phyloP scores from a whole-genome alignment of 1,140 invertebrate species.

The Colletes latitarsis region DNA sequence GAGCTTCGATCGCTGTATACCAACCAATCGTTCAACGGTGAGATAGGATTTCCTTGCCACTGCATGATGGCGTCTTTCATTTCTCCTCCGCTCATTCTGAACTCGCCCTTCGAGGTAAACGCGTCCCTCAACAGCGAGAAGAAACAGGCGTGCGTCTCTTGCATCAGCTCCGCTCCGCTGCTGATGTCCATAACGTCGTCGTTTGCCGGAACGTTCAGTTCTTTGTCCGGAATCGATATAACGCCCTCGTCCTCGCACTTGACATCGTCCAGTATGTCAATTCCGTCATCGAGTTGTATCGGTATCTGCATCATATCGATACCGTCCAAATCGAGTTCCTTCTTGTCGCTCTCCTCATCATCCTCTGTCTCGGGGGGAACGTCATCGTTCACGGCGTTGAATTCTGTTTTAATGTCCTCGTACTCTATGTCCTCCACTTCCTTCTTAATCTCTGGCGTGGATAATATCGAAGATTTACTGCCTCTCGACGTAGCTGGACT shows the following conservation, averaged over 20 bases:
- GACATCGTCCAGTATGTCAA: slow-evolving; percentile 83
- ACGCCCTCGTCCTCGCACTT: slow-evolving; percentile 77
- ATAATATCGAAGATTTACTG: slow-evolving; percentile 59
- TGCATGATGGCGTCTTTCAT: slow-evolving; percentile 88
- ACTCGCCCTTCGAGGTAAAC: slow-evolving; percentile 90
- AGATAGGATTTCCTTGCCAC: slow-evolving; percentile 91
- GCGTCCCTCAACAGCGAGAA: slow-evolving; percentile 91
- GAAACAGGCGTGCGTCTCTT: slow-evolving; percentile 91
- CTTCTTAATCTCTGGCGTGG: slow-evolving; percentile 73
- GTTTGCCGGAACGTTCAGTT: slow-evolving; percentile 61
- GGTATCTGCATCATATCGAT: slow-evolving; percentile 86
- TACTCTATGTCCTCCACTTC: slow-evolving; percentile 78
- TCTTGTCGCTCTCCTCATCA: slow-evolving; percentile 74
- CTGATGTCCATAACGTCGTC: slow-evolving; percentile 69
- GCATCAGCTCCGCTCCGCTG: slow-evolving; percentile 82
- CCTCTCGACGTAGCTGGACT: slow-evolving; percentile 66
- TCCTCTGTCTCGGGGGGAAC: slow-evolving; percentile 66
- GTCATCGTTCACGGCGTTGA: slow-evolving; percentile 65
- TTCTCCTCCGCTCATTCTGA: slow-evolving; percentile 87
- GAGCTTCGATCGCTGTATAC: slow-evolving; percentile 2
- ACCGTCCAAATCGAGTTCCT: slow-evolving; percentile 82
- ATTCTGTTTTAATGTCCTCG: slow-evolving; percentile 73
- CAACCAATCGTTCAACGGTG: slow-evolving; percentile 92
- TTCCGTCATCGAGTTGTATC: slow-evolving; percentile 84
- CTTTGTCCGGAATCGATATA: slow-evolving; percentile 76